Conservation (phyloP, 2,797 vertebrate genomes). For the Phoxinus dragarum region DNA sequence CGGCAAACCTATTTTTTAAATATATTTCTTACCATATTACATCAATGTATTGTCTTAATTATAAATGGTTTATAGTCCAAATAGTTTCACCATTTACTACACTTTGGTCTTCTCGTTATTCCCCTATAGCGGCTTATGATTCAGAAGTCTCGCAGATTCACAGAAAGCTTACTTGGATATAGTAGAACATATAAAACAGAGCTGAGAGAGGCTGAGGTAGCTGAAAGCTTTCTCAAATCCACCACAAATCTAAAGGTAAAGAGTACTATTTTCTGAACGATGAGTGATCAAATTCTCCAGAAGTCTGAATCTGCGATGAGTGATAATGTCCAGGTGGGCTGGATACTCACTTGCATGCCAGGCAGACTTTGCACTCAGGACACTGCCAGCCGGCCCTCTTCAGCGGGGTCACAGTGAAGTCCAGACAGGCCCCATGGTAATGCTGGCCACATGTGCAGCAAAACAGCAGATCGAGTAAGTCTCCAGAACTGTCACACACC, state of each 20-base stretch:
- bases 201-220: background rate
- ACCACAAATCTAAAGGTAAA: background rate
- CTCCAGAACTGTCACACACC: conserved; percentile 83
- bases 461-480: conserved; percentile 87
- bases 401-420: conserved; percentile 82
- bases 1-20: too few species aligned
- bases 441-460: conserved; percentile 93
- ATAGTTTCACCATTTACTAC: too few species aligned
- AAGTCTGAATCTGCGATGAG: background rate
- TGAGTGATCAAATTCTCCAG: background rate
- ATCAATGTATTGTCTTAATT: too few species aligned
- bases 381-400: conserved; percentile 96
- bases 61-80: too few species aligned
- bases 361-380: conserved; percentile 92
- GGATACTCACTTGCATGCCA: conserved; percentile 91
- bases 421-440: conserved; percentile 93
- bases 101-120: too few species aligned
- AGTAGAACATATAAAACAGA: background rate
- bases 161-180: background rate
- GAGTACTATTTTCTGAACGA: background rate
- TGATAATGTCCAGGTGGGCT: background rate
- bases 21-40: too few species aligned
- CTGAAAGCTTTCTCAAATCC: background rate
- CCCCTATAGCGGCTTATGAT: background rate
- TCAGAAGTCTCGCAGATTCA: background rate